phyloP scores from a whole-genome alignment of 2,888 invertebrate species.

The Cheilosia vernalis region DNA sequence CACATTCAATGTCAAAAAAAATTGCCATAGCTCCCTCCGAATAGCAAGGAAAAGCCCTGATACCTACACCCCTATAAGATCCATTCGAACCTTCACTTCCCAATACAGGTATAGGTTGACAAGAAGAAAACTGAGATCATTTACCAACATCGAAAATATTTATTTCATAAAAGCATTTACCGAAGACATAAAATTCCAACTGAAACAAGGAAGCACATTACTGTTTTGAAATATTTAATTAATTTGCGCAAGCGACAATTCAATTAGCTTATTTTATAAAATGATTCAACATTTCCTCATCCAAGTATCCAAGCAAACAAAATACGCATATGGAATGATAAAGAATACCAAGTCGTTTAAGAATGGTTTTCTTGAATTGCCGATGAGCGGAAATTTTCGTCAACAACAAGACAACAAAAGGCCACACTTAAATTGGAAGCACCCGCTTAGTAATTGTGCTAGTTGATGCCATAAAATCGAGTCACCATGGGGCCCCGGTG shows the following conservation, averaged over 20 bases:
- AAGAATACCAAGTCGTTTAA: too few species aligned
- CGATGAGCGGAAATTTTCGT: slow-evolving; percentile 20
- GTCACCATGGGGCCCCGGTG: not conserved
- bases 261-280: slow-evolving; percentile 3
- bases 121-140: too few species aligned
- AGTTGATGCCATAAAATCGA: not conserved
- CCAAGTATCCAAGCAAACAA: not conserved
- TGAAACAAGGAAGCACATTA: not conserved
- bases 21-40: too few species aligned
- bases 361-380: not conserved
- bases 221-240: not conserved
- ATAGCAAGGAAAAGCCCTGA: too few species aligned
- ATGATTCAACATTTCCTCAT: not conserved
- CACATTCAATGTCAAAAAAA: too few species aligned
- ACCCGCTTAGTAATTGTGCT: slow-evolving; percentile 18
- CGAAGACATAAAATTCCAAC: not conserved
- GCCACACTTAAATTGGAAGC: slow-evolving; percentile 30
- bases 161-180: too few species aligned
- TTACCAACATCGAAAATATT: too few species aligned
- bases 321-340: not conserved
- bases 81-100: too few species aligned
- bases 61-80: too few species aligned
- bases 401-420: slow-evolving; percentile 6
- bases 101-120: too few species aligned
- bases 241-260: not conserved